Conservation (phyloP, 2,888 invertebrate genomes). For the Athetis lepigone region DNA sequence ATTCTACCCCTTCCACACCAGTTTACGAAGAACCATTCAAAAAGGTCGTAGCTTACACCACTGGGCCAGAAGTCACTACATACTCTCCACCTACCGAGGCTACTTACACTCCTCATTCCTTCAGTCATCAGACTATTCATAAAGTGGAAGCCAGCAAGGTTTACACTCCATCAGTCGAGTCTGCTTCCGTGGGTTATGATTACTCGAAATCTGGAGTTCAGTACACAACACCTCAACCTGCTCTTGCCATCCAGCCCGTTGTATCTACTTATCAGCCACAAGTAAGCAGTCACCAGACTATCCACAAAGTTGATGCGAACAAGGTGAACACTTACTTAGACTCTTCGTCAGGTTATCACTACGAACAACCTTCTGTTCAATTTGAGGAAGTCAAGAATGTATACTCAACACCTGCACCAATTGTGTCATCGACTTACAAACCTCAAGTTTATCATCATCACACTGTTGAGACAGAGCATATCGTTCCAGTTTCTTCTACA, state of each 20-base stretch:
- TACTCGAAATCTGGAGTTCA: constrained; percentile 65
- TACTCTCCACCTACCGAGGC: constrained; percentile 75
- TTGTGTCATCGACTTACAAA: constrained; percentile 71
- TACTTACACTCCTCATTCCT: constrained; percentile 76
- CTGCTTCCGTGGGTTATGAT: constrained; percentile 62
- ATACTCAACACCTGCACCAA: constrained; percentile 76
- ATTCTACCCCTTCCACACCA: constrained; percentile 78
- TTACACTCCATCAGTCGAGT: constrained; percentile 67
- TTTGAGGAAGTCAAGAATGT: constrained; percentile 75
- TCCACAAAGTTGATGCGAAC: constrained; percentile 79
- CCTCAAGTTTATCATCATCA: constrained; percentile 76
- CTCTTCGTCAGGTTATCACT: constrained; percentile 70
- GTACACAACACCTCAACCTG: constrained; percentile 75
- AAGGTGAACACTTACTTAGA: constrained; percentile 73
- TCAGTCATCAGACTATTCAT: constrained; percentile 80
- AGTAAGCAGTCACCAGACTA: constrained; percentile 75
- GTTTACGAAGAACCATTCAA: constrained; percentile 83
- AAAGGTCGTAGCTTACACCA: constrained; percentile 84
- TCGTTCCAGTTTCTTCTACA: constrained; percentile 78
- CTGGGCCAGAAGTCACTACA: constrained; percentile 74
- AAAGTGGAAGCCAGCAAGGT: constrained; percentile 72
- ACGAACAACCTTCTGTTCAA: constrained; percentile 73
- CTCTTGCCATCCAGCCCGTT: constrained; percentile 68
- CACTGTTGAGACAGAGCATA: constrained; percentile 74
- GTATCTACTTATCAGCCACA: constrained; percentile 81